These are phyloP conservation scores for Gasteruption jaculator DNA, from an alignment of 2,888 invertebrate genomes.

Conservation along the genomic window DNA sequence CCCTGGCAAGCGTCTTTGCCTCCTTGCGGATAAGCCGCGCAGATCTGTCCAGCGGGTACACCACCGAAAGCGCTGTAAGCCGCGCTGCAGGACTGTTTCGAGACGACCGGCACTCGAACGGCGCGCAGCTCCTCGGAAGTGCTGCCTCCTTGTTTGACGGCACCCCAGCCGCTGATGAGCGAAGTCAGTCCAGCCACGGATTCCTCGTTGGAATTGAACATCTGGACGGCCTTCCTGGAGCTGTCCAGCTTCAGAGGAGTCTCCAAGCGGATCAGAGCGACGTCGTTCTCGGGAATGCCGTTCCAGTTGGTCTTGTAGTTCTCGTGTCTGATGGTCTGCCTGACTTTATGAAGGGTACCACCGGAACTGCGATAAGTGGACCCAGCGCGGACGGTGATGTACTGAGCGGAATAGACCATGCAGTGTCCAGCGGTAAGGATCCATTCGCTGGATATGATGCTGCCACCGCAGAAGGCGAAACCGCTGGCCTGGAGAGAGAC, in stretches of 20 bases:
- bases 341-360: conserved; percentile 54
- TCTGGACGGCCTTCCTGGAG: conserved; percentile 50
- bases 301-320: conserved; percentile 50
- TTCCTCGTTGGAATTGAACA: conserved; percentile 46
- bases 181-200: conserved; percentile 23
- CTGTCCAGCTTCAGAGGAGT: conserved; percentile 52
- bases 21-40: conserved; percentile 58
- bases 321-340: conserved; percentile 53
- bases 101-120: conserved; percentile 58
- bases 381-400: conserved; percentile 47
- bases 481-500: conserved; percentile 51
- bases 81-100: conserved; percentile 50
- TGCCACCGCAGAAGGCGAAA: conserved; percentile 57
- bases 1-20: conserved; percentile 47
- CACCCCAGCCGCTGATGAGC: conserved; percentile 36
- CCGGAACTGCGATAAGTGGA: conserved; percentile 52
- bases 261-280: conserved; percentile 56
- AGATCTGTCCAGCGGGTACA: conserved; percentile 52
- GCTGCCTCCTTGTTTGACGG: conserved; percentile 25
- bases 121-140: conserved; percentile 47
- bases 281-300: conserved; percentile 48
- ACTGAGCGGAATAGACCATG: conserved; percentile 33
- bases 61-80: conserved; percentile 48
- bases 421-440: conserved; percentile 62
- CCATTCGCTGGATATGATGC: conserved; percentile 53